Conservation (phyloP, 2,888 invertebrate genomes). For the Ophonus ardosiacus region DNA sequence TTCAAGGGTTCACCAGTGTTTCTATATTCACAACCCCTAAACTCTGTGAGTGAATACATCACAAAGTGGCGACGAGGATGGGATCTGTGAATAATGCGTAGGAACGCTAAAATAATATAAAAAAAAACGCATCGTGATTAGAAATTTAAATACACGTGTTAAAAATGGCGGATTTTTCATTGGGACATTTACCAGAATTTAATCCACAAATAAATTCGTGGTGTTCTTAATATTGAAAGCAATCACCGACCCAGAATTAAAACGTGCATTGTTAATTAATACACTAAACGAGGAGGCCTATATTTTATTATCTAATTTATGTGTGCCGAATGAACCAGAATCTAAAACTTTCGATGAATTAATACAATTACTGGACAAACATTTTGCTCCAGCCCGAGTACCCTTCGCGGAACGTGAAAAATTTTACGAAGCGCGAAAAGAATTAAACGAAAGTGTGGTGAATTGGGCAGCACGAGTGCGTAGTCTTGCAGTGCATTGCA, state of each 20-base stretch:
- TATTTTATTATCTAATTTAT: not conserved
- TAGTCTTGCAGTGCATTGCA: constrained; percentile 61
- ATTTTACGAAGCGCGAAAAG: not conserved
- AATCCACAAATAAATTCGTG: not conserved
- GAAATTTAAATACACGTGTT: not conserved
- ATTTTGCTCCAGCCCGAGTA: not conserved
- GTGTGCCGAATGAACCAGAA: not conserved
- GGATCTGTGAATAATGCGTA: not conserved
- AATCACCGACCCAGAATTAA: not conserved
- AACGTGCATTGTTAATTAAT: constrained; percentile 3
- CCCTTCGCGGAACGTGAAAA: not conserved
- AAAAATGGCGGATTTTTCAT: not conserved
- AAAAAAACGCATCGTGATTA: not conserved
- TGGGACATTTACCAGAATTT: not conserved
- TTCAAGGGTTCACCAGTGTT: too few relatives aligned
- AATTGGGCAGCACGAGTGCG: constrained; percentile 64
- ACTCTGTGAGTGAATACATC: too few relatives aligned
- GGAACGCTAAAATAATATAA: not conserved
- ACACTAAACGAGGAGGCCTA: not conserved
- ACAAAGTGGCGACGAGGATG: constrained; percentile 2
- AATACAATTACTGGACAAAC: not conserved
- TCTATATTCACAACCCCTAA: too few relatives aligned
- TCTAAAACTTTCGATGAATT: not conserved
- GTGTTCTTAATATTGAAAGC: not conserved
- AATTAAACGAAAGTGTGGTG: not conserved